phyloP scores from a whole-genome alignment of 2,113 vertebrate species.

The Oplegnathus fasciatus region DNA sequence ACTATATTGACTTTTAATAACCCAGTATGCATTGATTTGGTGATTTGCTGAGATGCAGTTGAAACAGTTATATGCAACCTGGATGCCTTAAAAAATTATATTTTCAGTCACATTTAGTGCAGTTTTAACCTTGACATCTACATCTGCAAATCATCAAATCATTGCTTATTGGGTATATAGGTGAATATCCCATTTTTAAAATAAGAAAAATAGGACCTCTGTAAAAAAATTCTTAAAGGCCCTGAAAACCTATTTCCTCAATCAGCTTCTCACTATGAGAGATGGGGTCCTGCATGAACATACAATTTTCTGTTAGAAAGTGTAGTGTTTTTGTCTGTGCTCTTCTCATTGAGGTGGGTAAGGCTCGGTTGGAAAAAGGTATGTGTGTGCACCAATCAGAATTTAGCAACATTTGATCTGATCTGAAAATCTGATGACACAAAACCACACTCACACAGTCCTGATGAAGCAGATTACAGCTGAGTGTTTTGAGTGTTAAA shows the following conservation, averaged over 20 bases:
- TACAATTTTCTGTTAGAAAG: neutral
- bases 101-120: neutral
- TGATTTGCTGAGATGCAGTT: neutral
- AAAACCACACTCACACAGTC: neutral
- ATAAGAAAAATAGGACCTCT: neutral
- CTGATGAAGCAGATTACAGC: neutral
- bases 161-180: neutral
- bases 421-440: neutral
- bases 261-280: neutral
- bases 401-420: neutral
- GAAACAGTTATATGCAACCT: neutral
- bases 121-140: neutral
- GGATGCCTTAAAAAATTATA: neutral
- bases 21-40: neutral
- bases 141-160: neutral
- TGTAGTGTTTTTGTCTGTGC: neutral
- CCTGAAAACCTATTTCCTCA: neutral
- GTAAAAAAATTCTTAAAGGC: neutral
- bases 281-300: neutral
- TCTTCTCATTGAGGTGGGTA: neutral
- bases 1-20: neutral
- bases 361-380: neutral
- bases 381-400: neutral
- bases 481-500: neutral
- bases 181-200: neutral